These are phyloP conservation scores for Anableps anableps DNA, from an alignment of 2,797 vertebrate genomes.

Conservation along the genomic window DNA sequence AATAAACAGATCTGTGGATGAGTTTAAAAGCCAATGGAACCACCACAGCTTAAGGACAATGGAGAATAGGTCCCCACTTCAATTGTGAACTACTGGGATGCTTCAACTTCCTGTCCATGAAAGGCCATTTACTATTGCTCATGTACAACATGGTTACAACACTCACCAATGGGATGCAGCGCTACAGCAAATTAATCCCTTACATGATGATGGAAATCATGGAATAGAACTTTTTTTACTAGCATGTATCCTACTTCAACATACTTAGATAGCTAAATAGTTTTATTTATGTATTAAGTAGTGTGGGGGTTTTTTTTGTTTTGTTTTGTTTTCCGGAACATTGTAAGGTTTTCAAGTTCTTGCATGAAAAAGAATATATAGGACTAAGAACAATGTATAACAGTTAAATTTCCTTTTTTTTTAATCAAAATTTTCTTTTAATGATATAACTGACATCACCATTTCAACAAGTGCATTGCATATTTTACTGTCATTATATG, in stretches of 20 bases:
- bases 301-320: too few species aligned
- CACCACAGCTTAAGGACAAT: conserved; percentile 22
- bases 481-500: neutral
- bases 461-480: neutral
- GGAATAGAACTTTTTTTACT: neutral
- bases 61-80: conserved; percentile 5
- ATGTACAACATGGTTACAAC: conserved; percentile 6
- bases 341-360: neutral
- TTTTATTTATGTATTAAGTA: neutral
- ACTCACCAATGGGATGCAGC: conserved; percentile 2
- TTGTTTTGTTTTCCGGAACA: neutral
- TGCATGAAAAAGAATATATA: neutral
- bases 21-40: conserved; percentile 19
- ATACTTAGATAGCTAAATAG: neutral
- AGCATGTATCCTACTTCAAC: neutral
- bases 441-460: neutral
- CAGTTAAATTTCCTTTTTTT: neutral
- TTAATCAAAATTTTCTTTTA: neutral
- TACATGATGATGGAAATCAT: conserved; percentile 14
- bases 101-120: neutral
- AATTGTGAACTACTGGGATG: conserved; percentile 16
- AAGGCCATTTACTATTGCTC: neutral
- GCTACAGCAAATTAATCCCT: conserved; percentile 7
- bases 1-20: conserved; percentile 22
- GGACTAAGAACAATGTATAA: neutral